Evolutionary conservation across 2,113 vertebrate species (phyloP), one percentile per base, ranked within the genome.

Genomic region (Ardeotis arabs): DNA sequence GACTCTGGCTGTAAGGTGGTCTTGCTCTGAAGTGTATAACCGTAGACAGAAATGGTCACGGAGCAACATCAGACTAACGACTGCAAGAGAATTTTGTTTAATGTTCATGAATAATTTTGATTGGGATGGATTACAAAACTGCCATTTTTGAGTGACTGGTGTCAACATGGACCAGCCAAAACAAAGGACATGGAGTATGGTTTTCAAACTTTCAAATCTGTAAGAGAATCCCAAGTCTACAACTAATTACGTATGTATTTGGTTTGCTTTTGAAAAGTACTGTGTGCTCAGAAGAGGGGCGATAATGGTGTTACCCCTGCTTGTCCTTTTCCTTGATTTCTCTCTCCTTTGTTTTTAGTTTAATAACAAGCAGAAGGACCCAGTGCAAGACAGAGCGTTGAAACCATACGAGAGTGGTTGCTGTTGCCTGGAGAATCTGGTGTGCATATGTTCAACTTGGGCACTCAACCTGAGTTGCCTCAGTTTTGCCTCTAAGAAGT

Each of bases 1-100:
- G 41, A 3, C 33, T 64, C 41, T 14, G 22, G 31, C 25, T 33
- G 58, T 44, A 44, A n/a, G 9, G 14, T 35, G 5, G 29, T 47
- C 67, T 69, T 4, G 5, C 58, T 85, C 41, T 25, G 53, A 72
- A 76, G 11, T 0, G 0, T 62, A 24, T 7, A 78, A 21, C 27
- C 1, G 0, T 37, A 68, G 41, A 56, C 17, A 60, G 78, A 78
- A 81, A 47, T 52, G 14, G 5, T 45, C 21, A 14, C 0, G 1
- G 37, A 41, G 53, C 44, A 79, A 39, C 22, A 7, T n/a, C 21
- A 41, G 64, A 16, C 12, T 63, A 81, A 62, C 2, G 10, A 39
- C 28, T 41, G 35, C 12, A 22, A 66, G 50, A 66, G 49, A 84
- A 67, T 23, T 33, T 78, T 5, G 3, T 11, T 44, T 67, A 62